Evolutionary conservation across 2,113 vertebrate species (phyloP), one percentile per base, ranked within the genome.

Genomic region (Ahaetulla prasina): DNA sequence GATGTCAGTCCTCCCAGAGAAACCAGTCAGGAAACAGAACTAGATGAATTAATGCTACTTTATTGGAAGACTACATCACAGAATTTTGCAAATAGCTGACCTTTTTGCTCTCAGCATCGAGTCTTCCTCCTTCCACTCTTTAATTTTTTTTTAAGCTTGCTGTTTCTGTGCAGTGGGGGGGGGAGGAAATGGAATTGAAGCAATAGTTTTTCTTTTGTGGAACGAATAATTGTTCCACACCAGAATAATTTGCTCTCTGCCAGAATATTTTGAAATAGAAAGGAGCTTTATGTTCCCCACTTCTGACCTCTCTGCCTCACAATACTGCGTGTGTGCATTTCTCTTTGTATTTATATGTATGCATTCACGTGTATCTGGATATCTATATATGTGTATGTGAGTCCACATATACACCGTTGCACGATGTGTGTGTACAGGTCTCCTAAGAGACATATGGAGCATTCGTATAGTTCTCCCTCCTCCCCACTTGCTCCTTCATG

Each of bases 151-250:
- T 43, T 8, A 84, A 88, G 39, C 10, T n/a, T 89, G 55, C n/a
- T 68, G 6, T 85, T 60, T 89, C 25, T 43, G 47, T 52, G 10
- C 39, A n/a, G n/a, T n/a, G n/a, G n/a, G n/a, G n/a, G n/a, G n/a
- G n/a, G n/a, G n/a, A n/a, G n/a, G n/a, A n/a, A n/a, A n/a, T n/a
- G n/a, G 25, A 50, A 43, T 43, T 30, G 94, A 54, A 8, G 1
- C 90, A 47, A 55, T 8, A 90, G 30, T 45, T 93, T 89, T 84
- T 95, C 45, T 92, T 93, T 94, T 94, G 88, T 89, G 35, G 91
- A 57, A 93, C 2, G 1, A 80, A 80, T 43, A 80, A 80, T 80
- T 39, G 8, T 39, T 80, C 18, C 74, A 39, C 35, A 8, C 63
- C 30, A 68, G 30, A 68, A 68, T 35, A 35, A 68, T 16, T 16